Evolutionary conservation across 2,113 vertebrate species (phyloP), one percentile per base, ranked within the genome.

Genomic region (Chaetura pelagica): DNA sequence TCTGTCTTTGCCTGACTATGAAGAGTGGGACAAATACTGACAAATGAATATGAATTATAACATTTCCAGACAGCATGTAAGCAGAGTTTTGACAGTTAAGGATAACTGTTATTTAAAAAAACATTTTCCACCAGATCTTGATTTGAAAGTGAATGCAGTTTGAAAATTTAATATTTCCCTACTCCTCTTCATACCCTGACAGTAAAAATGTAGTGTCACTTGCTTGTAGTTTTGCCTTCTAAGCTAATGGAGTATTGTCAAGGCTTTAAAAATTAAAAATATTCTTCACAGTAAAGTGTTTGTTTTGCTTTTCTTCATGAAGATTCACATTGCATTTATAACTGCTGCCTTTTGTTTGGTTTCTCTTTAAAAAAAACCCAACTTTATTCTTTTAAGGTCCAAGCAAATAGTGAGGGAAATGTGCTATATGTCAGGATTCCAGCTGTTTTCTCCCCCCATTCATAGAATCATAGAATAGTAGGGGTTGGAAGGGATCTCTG

Each of bases 61-160:
- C 67, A 94, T 95, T 89, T 67, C 66, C 77, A 69, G 89, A 86
- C 77, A 89, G 72, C 57, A 87, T 4, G 2, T 91, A 91, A 89
- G 44, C 51, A 51, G 52, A 1, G 0, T 90, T 97, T 91, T 95
- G 91, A 94, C 89, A 92, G 91, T 74, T 92, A 94, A 84, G 67
- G 75, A 89, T 54, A 96, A 85, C 64, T 34, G 74, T 26, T 82
- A 58, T 90, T 96, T 87, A 44, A 85, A 95, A 93, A 72, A 52
- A 5, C 15, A 54, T 84, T 96, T 92, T 93, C n/a, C 88, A 54
- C 10, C 48, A 90, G 54, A 71, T 69, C 54, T 88, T 74, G 52
- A 84, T 89, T 93, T 91, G 59, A 77, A 87, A 87, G 61, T 83
- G 66, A 85, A 86, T 90, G 57, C 30, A 75, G 34, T 55, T 81